Evolutionary conservation across 2,888 invertebrate genomes (phyloP).

Genomic region (Drosophila formosana): DNA sequence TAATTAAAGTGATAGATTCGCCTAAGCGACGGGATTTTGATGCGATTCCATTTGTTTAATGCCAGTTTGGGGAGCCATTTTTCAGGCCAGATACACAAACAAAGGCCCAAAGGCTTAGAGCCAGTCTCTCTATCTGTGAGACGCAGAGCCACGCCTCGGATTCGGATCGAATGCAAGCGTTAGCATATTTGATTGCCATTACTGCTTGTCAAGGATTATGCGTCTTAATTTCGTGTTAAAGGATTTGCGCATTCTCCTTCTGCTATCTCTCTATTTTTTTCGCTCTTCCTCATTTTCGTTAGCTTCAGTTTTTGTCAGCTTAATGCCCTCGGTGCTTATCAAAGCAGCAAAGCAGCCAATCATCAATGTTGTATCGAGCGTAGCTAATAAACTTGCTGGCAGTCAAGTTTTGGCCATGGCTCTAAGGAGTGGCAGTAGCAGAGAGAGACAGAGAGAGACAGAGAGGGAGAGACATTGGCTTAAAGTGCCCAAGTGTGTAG

Average conservation of each 20-base stretch:
- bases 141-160: slow-evolving; percentile 34
- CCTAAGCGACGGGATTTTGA: slow-evolving; percentile 36
- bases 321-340: slow-evolving; percentile 73
- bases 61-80: slow-evolving; percentile 55
- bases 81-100: slow-evolving; percentile 51
- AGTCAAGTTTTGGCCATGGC: not conserved
- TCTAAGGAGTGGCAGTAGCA: not conserved
- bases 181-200: slow-evolving; percentile 80
- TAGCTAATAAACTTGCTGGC: slow-evolving; percentile 70
- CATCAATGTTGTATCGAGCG: slow-evolving; percentile 72
- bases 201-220: slow-evolving; percentile 79
- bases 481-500: slow-evolving; percentile 47
- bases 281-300: slow-evolving; percentile 57
- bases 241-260: slow-evolving; percentile 66
- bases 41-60: slow-evolving; percentile 63
- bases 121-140: slow-evolving; percentile 28
- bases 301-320: slow-evolving; percentile 72
- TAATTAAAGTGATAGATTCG: slow-evolving; percentile 77
- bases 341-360: slow-evolving; percentile 68
- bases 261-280: slow-evolving; percentile 13
- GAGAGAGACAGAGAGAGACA: not conserved
- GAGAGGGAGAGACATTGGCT: slow-evolving; percentile 9
- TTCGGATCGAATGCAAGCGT: slow-evolving; percentile 66
- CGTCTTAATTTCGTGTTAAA: slow-evolving; percentile 80
- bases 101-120: slow-evolving; percentile 56